These are phyloP conservation scores for Adelosebastes latens DNA, from an alignment of 2,797 vertebrate genomes.

Conservation along the genomic window DNA sequence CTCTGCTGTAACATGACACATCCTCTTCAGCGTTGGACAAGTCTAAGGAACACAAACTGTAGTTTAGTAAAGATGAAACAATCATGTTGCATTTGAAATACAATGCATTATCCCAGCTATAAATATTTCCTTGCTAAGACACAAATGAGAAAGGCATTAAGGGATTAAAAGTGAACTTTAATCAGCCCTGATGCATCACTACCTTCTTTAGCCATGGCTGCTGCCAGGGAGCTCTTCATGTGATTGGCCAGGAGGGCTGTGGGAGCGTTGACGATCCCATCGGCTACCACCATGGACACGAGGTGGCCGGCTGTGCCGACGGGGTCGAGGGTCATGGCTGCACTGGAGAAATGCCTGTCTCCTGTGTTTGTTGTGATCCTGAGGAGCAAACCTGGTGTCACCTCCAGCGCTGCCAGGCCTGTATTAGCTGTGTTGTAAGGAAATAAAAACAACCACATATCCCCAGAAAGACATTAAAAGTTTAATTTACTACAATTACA, in stretches of 20 bases:
- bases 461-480: not conserved
- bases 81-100: not conserved
- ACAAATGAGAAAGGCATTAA: not conserved
- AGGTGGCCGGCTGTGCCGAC: slow-evolving; percentile 82
- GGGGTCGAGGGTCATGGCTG: slow-evolving; percentile 70
- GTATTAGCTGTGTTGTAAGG: slow-evolving; percentile 60
- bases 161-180: not conserved
- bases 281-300: slow-evolving; percentile 81
- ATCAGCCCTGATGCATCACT: not conserved
- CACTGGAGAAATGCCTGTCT: slow-evolving; percentile 76
- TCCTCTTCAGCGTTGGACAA: slow-evolving; percentile 71
- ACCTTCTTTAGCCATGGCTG: slow-evolving; percentile 80
- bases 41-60: slow-evolving; percentile 54
- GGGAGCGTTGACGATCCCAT: slow-evolving; percentile 81
- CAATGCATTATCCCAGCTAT: not conserved
- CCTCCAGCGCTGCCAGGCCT: slow-evolving; percentile 81
- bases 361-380: slow-evolving; percentile 79
- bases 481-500: not conserved
- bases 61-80: not conserved
- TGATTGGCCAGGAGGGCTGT: slow-evolving; percentile 85
- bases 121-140: too few relatives aligned
- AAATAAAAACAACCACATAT: not conserved
- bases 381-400: slow-evolving; percentile 78
- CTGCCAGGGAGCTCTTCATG: slow-evolving; percentile 81
- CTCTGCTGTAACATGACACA: slow-evolving; percentile 61